Evolutionary conservation across 1,140 invertebrate genomes (phyloP), one percentile per base, ranked within the genome.

Genomic region (Muscidifurax raptorellus): DNA sequence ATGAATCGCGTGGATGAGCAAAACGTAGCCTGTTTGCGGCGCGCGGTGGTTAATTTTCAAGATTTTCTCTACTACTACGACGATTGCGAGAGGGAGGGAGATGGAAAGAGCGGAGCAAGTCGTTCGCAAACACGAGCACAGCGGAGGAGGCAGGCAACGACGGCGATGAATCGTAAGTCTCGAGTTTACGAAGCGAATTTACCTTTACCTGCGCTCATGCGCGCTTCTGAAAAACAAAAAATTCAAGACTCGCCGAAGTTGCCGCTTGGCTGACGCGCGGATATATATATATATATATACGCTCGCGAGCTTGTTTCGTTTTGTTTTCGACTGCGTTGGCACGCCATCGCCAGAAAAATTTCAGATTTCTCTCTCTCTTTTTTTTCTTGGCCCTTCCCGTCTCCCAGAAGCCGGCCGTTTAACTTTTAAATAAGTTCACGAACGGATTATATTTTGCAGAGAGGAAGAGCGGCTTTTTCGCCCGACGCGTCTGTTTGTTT

Each of bases 351-450:
- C 71, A 66, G 72, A 44, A 82, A 75, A 59, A 59, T 72, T 74
- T 72, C 47, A 71, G 2, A 40, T 74, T 28, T 36, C 40, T 74
- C 30, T 5, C 10, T 30, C 27, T 2, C 22, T 79, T 36, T 36
- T 64, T 64, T 27, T 67, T 32, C 15, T 75, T 25, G 27, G 3
- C 22, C 1, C 30, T 25, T 32, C 22, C 32, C 69, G 28, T 18
- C 30, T 30, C 22, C 7, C 28, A 12, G 44, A 15, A 47, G 30
- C 27, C 28, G 30, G 69, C 69, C 40, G 74, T 52, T 30, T 40
- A 83, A 59, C 74, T 83, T 78, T 77, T 83, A 78, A 69, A 71
- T 78, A 78, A 83, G 64, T 83, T 78, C 72, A 28, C 40, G 47
- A 40, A 40, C n/a, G 27, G 47, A 69, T 32, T 18, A 59, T 59